Evolutionary conservation across 2,888 invertebrate genomes (phyloP).

Genomic region (Acronicta aceris): DNA sequence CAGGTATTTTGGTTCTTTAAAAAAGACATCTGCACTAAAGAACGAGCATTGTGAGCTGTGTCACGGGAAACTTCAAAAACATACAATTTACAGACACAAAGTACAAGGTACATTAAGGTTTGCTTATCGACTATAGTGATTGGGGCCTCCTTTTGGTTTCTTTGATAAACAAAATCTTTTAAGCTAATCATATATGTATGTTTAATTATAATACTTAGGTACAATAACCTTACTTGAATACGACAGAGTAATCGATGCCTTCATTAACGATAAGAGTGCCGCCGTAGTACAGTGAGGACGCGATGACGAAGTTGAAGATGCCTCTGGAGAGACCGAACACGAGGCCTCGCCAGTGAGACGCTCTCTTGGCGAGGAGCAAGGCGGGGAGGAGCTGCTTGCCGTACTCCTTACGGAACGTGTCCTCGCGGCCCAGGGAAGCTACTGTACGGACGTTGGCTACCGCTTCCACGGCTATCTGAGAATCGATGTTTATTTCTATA

Average conservation of each 20-base stretch:
- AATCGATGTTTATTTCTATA: not conserved
- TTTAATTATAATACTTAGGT: too few species aligned
- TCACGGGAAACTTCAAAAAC: too few species aligned
- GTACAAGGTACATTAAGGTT: too few species aligned
- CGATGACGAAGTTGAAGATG: constrained; percentile 92
- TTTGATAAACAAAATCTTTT: too few species aligned
- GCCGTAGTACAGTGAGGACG: constrained; percentile 92
- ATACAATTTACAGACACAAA: too few species aligned
- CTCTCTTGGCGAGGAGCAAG: constrained; percentile 87
- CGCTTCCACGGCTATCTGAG: constrained; percentile 93
- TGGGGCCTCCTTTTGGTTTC: too few species aligned
- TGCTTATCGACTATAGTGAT: too few species aligned
- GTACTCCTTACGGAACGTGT: constrained; percentile 91
- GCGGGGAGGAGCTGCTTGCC: constrained; percentile 90
- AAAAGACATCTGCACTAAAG: too few species aligned
- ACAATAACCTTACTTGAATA: constrained; percentile 91
- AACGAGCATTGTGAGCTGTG: too few species aligned
- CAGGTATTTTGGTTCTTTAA: too few species aligned
- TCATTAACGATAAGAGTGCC: constrained; percentile 91
- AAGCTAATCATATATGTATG: too few species aligned
- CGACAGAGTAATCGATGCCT: constrained; percentile 87
- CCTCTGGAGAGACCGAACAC: constrained; percentile 93
- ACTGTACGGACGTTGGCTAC: constrained; percentile 94
- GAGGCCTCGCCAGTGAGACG: constrained; percentile 91
- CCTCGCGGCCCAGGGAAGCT: constrained; percentile 92